Evolutionary conservation across 2,888 invertebrate species (phyloP).

Genomic region (Chalcis sispes): DNA sequence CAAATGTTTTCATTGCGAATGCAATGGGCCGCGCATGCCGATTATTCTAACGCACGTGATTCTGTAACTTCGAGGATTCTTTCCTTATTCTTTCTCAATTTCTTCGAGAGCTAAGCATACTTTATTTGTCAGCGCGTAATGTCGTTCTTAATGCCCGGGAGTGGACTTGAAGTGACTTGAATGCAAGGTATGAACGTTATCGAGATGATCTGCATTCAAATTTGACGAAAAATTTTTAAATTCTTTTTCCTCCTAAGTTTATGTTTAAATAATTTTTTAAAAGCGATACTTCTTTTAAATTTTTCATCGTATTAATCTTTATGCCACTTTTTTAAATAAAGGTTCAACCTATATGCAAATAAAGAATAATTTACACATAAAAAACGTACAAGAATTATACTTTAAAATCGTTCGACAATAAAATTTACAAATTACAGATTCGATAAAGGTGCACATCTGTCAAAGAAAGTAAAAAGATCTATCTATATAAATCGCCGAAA

Average conservation of each 20-base stretch:
- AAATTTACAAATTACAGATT: not conserved
- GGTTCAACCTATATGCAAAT: too few relatives aligned
- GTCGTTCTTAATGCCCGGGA: conserved; percentile 44
- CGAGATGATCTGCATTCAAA: not conserved
- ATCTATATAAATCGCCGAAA: too few relatives aligned
- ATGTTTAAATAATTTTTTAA: too few relatives aligned
- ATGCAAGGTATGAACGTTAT: too few relatives aligned
- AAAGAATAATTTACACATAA: too few relatives aligned
- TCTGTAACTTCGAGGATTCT: not conserved
- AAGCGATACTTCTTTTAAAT: too few relatives aligned
- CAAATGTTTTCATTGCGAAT: conserved; percentile 27
- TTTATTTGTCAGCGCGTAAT: conserved; percentile 42
- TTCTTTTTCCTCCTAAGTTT: not conserved
- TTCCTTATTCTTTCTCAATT: too few relatives aligned
- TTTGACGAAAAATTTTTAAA: not conserved
- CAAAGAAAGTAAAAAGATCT: not conserved
- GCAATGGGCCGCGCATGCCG: conserved; percentile 5
- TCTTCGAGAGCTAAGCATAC: conserved; percentile 25
- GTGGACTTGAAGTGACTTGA: conserved; percentile 24
- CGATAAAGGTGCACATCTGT: not conserved
- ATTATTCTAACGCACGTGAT: too few relatives aligned
- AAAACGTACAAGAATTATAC: too few relatives aligned
- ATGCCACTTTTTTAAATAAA: too few relatives aligned
- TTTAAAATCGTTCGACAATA: too few relatives aligned
- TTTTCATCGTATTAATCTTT: too few relatives aligned